Base-by-base conservation (phyloP, 2,113 vertebrate species). In the Salvelinus sp. region DNA sequence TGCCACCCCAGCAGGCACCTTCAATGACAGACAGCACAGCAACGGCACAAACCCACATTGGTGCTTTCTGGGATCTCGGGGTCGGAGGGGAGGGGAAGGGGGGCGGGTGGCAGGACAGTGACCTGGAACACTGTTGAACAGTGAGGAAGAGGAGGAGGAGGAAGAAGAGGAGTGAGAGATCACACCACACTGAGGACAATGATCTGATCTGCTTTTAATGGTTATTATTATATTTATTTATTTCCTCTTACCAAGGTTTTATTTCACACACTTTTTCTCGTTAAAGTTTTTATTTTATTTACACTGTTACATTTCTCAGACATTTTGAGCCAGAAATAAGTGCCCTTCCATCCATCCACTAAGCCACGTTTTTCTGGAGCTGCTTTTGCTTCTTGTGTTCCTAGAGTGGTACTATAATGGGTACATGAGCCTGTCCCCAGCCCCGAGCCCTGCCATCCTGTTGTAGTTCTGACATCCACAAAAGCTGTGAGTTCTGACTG, bases 331-430 rank as follows among this genome's bases (percentile, higher is more conserved):
- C 88, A 90, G 85, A 91, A 88, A 73, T 88, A 69, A 87, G 89
- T 90, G 88, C 88, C 89, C 88, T 89, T 85, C 83, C 90, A 91
- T 85, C 81, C 78, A 72, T 78, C 84, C 87, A 86, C 80, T 76
- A 81, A 77, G 85, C 85, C 86, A 84, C 50, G 4, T 18, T 75
- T 88, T 89, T 89, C 88, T 88, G 89, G 90, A 91, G 90, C 91
- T 92, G 92, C 92, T 92, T 91, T 74, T 88, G 88, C 75, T 91
- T 83, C 85, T 83, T 86, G 88, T 90, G 91, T 93, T 54, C 90
- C 88, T 90, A 90, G 90, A 92, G 91, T 93, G 93, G 93, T 94
- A 94, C 93, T 94, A 94, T 92, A 93, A 90, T 82, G 91, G 93
- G 93, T 90, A 92, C 91, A 92, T 87, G 83, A 92, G 88, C 86